Conservation (phyloP, 2,888 invertebrate genomes). For the Nudaria mundana region DNA sequence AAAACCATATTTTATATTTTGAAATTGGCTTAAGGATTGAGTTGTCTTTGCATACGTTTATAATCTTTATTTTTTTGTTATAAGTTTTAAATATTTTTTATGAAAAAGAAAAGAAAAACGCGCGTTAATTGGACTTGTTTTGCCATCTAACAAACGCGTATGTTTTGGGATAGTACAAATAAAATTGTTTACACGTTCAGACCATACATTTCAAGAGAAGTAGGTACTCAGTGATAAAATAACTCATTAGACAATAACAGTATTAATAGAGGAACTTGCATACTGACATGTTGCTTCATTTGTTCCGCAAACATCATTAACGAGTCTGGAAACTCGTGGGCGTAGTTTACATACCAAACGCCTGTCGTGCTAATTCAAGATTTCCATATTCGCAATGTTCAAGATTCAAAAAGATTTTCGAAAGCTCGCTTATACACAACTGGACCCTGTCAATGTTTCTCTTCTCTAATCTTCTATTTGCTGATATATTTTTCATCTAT, state of each 20-base stretch:
- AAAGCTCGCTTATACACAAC: too few species aligned
- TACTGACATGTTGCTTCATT: slow-evolving; percentile 28
- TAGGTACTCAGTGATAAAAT: slow-evolving; percentile 43
- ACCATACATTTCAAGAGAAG: slow-evolving; percentile 33
- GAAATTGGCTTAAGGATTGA: slow-evolving; percentile 54
- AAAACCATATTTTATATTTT: slow-evolving; percentile 40
- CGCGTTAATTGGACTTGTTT: slow-evolving; percentile 18
- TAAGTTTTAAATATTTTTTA: slow-evolving; percentile 39
- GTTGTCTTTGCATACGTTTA: slow-evolving; percentile 45
- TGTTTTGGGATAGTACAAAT: slow-evolving; percentile 76
- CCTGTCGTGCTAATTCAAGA: too few species aligned
- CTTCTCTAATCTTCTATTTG: too few species aligned
- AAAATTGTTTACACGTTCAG: slow-evolving; percentile 50
- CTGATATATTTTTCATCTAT: too few species aligned
- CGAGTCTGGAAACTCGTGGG: not conserved
- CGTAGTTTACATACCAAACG: too few species aligned
- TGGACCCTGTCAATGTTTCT: too few species aligned
- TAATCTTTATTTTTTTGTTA: slow-evolving; percentile 52
- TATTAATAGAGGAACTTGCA: slow-evolving; percentile 49
- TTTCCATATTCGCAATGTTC: too few species aligned
- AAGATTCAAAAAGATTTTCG: too few species aligned
- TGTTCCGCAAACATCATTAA: slow-evolving; percentile 19
- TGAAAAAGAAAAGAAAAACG: too few species aligned
- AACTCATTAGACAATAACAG: slow-evolving; percentile 42
- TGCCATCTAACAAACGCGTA: slow-evolving; percentile 20